Percentiles rank a stretch among this genome's conserved stretches.
Evolutionary conservation across 2,797 vertebrate genomes (phyloP).

Genomic region (Gobionotothen gibberifrons): DNA sequence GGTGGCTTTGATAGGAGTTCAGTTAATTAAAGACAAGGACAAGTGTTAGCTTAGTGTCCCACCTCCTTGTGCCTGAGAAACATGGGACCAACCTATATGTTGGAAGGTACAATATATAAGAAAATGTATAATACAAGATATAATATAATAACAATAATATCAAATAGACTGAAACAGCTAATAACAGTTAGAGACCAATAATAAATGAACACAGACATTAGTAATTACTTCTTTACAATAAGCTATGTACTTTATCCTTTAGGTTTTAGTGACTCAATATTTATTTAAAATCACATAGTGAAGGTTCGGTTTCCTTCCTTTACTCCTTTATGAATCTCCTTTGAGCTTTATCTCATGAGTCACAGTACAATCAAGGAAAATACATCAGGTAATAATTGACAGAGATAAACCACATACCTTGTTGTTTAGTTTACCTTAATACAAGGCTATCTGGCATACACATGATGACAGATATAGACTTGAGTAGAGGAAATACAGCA

Average conservation of each 20-base stretch:
- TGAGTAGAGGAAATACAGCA: background rate
- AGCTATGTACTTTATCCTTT: too few species aligned
- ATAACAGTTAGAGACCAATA: background rate
- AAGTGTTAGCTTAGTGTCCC: background rate
- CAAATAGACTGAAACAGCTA: background rate
- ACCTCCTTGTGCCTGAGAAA: background rate
- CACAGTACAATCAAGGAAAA: background rate
- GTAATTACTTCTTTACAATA: too few species aligned
- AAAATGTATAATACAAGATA: background rate
- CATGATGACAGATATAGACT: background rate
- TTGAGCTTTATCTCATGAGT: background rate
- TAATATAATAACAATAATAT: background rate
- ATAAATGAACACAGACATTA: too few species aligned
- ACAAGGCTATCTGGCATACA: background rate
- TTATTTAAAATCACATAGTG: background rate
- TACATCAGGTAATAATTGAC: background rate
- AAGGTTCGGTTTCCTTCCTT: background rate
- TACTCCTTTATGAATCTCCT: background rate
- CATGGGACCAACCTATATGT: background rate
- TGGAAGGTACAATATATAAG: background rate
- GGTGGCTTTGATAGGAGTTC: background rate
- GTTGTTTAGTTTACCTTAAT: constrained; percentile 1
- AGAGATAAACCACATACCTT: background rate
- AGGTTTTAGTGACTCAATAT: too few species aligned
- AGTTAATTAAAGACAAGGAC: background rate